Base-by-base conservation (phyloP, 2,888 invertebrate genomes). In the Epirrhoe tristata region DNA sequence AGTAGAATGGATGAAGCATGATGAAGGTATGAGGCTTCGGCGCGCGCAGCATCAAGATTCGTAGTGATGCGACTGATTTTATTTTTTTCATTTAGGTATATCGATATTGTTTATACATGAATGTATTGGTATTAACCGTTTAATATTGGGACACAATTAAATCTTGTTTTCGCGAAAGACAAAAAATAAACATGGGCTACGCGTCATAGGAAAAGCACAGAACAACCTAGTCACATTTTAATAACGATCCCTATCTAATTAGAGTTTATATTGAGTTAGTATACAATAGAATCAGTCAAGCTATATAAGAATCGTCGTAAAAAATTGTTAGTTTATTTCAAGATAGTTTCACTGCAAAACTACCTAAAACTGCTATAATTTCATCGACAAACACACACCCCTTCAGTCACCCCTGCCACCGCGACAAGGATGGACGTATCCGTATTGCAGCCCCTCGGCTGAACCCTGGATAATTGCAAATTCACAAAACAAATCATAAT, bases 31-130 rank as follows among this genome's bases (percentile, higher is more conserved):
- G 86, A 80, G 81, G 81, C 69, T 76, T 66, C 85, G 85, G 89
- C 91, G 91, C 91, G 91, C 91, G 91, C 90, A 91, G 82, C 83
- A 77, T 85, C 81, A 71, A 77, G 76, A 75, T 17, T 61, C 36
- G 43, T 83, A 90, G 87, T 72, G 88, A 80, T 80, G 87, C 52
- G 65, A 55, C 5, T 34, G 6, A 0, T 50, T 34, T 5, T 52
- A 6, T 14, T 48, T 14, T n/a, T 1, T 5, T 52, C 24, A 31
- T 6, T 16, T 6, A n/a, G n/a, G n/a, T n/a, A 17, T 51, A 31
- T 60, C 52, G 53, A 53, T n/a, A n/a, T n/a, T 53, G 17, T 43
- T 60, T 43, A 50, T n/a, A 12, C 0, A 48, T 48, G 48, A 48
- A 48, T 43, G 5, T 12, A 12, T 12, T 12, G 1, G 36, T 8